A percentile compares a stretch with the other conserved stretches of the same genome.
Conservation (phyloP, 2,888 invertebrate genomes). For the Adineta ricciae region DNA sequence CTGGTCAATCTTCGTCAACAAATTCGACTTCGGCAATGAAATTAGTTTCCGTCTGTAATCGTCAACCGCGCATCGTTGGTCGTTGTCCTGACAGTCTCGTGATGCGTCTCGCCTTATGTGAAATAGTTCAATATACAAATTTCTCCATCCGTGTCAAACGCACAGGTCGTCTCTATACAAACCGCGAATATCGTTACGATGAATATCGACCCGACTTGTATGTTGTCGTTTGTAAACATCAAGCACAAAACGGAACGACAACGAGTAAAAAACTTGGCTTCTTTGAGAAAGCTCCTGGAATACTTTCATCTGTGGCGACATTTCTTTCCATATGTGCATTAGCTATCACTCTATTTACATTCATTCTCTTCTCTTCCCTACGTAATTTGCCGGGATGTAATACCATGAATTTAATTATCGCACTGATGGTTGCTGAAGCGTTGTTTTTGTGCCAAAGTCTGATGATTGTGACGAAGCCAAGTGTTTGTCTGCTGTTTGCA, state of each 20-base stretch:
- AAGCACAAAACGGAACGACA: neutral
- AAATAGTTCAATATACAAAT: neutral
- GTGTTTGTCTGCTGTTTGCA: conserved; percentile 53
- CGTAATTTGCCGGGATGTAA: conserved; percentile 37
- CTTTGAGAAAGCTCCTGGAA: conserved; percentile 5
- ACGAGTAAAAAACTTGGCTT: neutral
- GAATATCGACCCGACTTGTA: conserved; percentile 25
- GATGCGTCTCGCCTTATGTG: neutral
- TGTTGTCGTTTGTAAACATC: conserved; percentile 27
- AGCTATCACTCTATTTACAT: conserved; percentile 28
- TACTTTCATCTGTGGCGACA: conserved; percentile 20
- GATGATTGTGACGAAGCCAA: conserved; percentile 24
- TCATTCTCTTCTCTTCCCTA: conserved; percentile 19
- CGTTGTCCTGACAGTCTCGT: neutral
- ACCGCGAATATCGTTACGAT: conserved; percentile 31
- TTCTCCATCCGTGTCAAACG: neutral
- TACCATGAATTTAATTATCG: conserved; percentile 45
- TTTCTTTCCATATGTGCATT: conserved; percentile 22
- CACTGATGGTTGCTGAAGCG: conserved; percentile 44
- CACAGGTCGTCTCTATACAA: conserved; percentile 23
- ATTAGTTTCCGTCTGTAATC: conserved; percentile 28
- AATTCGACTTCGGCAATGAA: conserved; percentile 18
- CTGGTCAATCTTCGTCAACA: neutral
- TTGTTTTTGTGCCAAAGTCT: conserved; percentile 42
- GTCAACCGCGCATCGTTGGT: conserved; percentile 24